phyloP scores from a whole-genome alignment of 1,140 invertebrate species.

The Anagrus nilaparvatae region DNA sequence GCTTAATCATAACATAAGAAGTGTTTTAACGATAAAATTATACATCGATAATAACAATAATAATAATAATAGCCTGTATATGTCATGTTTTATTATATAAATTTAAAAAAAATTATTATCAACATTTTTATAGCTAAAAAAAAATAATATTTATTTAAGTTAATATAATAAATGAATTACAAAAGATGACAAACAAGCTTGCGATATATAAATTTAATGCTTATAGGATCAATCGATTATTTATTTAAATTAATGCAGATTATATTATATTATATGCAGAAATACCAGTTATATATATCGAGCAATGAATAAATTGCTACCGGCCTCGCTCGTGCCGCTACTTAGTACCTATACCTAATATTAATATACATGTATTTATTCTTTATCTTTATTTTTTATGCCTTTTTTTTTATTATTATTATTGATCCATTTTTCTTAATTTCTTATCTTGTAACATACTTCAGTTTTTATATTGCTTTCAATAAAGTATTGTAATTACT shows the following conservation, averaged over 20 bases:
- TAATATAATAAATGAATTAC: no score
- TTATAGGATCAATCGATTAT: slow-evolving; percentile 45
- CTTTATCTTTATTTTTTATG: slow-evolving; percentile 19
- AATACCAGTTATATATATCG: slow-evolving; percentile 37
- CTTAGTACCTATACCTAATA: slow-evolving; percentile 26
- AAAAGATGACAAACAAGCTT: slow-evolving; percentile 40
- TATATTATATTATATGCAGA: slow-evolving; percentile 32
- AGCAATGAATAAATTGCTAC: slow-evolving; percentile 46
- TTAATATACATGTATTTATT: slow-evolving; percentile 14
- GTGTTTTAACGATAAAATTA: no score
- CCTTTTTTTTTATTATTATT: slow-evolving; percentile 18
- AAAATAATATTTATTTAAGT: no score
- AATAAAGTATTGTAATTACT: neutral
- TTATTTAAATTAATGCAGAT: slow-evolving; percentile 46
- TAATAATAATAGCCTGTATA: no score
- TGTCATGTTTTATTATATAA: no score
- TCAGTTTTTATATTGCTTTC: neutral
- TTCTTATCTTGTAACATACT: neutral
- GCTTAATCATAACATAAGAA: no score
- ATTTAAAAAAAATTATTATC: no score
- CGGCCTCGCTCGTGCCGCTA: slow-evolving; percentile 34
- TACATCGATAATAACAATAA: no score
- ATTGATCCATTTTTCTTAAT: slow-evolving; percentile 18
- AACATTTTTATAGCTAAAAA: no score
- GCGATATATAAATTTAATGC: slow-evolving; percentile 42